phyloP scores from a whole-genome alignment of 92 coral and sea anemone species.

The Palythoa grandis region DNA sequence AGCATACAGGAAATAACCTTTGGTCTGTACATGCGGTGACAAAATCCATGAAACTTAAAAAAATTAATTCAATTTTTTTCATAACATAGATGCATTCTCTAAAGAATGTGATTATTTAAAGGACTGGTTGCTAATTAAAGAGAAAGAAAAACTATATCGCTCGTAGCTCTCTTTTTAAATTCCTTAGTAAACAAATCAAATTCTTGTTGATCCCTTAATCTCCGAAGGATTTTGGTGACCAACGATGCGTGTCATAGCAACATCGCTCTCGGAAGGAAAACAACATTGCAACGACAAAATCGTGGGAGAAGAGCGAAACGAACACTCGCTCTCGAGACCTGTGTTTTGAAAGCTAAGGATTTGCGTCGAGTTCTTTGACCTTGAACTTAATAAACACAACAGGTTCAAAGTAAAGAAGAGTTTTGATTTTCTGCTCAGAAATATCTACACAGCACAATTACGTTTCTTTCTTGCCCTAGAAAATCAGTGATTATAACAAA shows the following conservation, averaged over 20 bases:
- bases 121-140: background rate
- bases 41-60: background rate
- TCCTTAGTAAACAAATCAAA: background rate
- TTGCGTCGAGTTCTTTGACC: background rate
- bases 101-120: background rate
- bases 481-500: too few relatives aligned
- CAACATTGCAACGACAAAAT: background rate
- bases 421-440: background rate
- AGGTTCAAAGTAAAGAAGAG: background rate
- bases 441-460: background rate
- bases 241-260: conserved; percentile 20
- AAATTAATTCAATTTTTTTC: background rate
- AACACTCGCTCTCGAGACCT: conserved; percentile 15
- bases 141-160: background rate
- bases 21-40: background rate
- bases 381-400: background rate
- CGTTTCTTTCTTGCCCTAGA: too few relatives aligned
- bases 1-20: background rate
- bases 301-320: background rate
- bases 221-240: background rate
- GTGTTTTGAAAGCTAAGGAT: background rate
- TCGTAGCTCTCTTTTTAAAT: background rate
- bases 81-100: background rate
- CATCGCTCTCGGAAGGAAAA: background rate
- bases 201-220: conserved; percentile 2